Base-by-base conservation (phyloP, 2,888 invertebrate genomes). In the Seira musarum region DNA sequence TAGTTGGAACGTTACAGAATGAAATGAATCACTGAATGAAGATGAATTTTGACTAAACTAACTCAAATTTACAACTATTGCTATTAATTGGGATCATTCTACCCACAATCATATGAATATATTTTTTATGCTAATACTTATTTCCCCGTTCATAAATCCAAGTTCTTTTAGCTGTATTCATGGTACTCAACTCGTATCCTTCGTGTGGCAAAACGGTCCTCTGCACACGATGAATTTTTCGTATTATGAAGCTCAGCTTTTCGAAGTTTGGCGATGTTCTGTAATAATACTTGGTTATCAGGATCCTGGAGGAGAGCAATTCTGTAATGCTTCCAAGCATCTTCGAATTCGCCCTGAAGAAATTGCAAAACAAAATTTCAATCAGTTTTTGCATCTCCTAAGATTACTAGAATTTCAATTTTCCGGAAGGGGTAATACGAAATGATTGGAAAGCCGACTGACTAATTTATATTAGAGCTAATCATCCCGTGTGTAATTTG, bases 251-350 rank as follows among this genome's bases (percentile, higher is more conserved):
- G 83, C 82, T 85, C 85, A n/a, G 85, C 85, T 80, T 84, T 85
- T 40, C 81, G 79, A 6, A 85, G 66, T 81, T 86, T 86, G 21
- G 85, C 84, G 21, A 86, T 86, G 63, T 86, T 86, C 68, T 86
- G 85, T 1, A 86, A 79, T 21, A 86, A 71, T 53, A 86, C 86
- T 78, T 81, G 77, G 66, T 86, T 86, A 35, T 72, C 83, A 1
- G 86, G 85, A 49, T 86, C 86, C 40, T 86, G 86, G 1, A 82
- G 82, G 25, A 85, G 76, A 6, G 86, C 86, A 21, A 73, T 70
- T 57, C 83, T 82, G 83, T 86, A 86, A 61, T 86, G 84, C 19
- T 69, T 79, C 86, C 86, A 86, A 24, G 86, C 86, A 66, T 85
- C 80, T 60, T 84, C 81, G 40, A 79, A 86, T 71, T 83, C 76